phyloP scores from a whole-genome alignment of 1,140 invertebrate genomes.

The Brachionus paranguensis region DNA sequence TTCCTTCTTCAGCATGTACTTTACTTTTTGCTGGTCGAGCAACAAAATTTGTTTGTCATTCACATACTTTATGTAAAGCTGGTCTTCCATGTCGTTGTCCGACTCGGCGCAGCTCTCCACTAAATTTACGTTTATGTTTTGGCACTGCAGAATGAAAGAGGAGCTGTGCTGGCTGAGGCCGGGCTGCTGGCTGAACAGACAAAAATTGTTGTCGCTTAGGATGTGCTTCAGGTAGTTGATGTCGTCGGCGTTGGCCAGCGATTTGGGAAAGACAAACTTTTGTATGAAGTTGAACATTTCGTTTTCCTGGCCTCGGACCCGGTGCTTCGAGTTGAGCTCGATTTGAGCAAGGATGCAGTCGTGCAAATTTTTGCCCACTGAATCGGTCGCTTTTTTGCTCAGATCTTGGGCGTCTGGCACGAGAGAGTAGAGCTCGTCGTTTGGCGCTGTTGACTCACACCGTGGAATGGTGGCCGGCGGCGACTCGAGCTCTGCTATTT shows the following conservation, averaged over 20 bases:
- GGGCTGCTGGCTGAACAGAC: not conserved
- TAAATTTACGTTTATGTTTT: not conserved
- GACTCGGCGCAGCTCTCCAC: not conserved
- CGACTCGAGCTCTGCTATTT: slow-evolving; percentile 10
- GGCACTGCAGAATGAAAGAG: not conserved
- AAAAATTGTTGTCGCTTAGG: not conserved
- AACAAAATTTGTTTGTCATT: not conserved
- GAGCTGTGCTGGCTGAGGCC: not conserved
- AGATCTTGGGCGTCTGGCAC: not conserved
- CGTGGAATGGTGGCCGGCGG: not conserved
- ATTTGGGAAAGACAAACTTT: slow-evolving; percentile 33
- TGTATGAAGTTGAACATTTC: not conserved
- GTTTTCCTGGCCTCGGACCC: not conserved
- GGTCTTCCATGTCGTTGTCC: not conserved
- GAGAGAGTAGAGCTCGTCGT: not conserved
- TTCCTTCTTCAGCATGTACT: not conserved
- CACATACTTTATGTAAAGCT: not conserved
- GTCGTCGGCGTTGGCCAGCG: slow-evolving; percentile 19
- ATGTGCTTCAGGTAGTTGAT: slow-evolving; percentile 19
- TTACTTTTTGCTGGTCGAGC: not conserved
- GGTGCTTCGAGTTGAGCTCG: not conserved
- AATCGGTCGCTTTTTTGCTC: not conserved
- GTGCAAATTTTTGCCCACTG: not conserved
- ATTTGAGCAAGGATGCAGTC: not conserved
- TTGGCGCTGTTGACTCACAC: not conserved